phyloP scores from a whole-genome alignment of 2,113 vertebrate genomes.

The Hypocryptadius cinnamomeus region DNA sequence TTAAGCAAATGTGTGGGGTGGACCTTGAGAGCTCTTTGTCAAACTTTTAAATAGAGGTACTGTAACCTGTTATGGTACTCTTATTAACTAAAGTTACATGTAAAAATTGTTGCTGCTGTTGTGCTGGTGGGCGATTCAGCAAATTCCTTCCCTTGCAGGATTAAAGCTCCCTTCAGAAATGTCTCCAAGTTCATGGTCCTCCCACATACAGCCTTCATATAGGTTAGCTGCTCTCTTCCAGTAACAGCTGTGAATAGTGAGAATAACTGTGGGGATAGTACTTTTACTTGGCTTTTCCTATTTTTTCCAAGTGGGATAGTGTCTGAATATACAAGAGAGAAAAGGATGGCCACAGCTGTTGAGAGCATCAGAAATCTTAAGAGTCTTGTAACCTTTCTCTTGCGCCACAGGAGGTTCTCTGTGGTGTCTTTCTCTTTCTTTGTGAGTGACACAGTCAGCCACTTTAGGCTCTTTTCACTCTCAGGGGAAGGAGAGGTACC shows the following conservation, averaged over 20 bases:
- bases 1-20: not conserved
- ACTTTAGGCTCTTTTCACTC: not conserved
- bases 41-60: not conserved
- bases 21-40: not conserved
- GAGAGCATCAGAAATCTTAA: slow-evolving; percentile 13
- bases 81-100: slow-evolving; percentile 4
- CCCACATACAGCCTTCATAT: slow-evolving; percentile 37
- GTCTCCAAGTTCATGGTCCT: slow-evolving; percentile 36
- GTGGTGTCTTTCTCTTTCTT: slow-evolving; percentile 5
- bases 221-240: slow-evolving; percentile 36
- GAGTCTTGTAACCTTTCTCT: not conserved
- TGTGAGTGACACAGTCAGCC: not conserved
- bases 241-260: slow-evolving; percentile 52
- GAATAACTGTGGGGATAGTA: slow-evolving; percentile 16
- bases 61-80: not conserved
- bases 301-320: not conserved
- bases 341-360: slow-evolving; percentile 18
- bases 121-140: slow-evolving; percentile 33
- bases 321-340: not conserved
- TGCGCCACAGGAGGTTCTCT: slow-evolving; percentile 14
- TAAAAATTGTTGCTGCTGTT: not conserved
- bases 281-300: slow-evolving; percentile 28
- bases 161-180: slow-evolving; percentile 52
- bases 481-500: not conserved
- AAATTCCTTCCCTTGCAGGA: slow-evolving; percentile 39